Evolutionary conservation across 2,797 vertebrate species (phyloP), one percentile per base, ranked within the genome.

Genomic region (Pipistrellus kuhlii): DNA sequence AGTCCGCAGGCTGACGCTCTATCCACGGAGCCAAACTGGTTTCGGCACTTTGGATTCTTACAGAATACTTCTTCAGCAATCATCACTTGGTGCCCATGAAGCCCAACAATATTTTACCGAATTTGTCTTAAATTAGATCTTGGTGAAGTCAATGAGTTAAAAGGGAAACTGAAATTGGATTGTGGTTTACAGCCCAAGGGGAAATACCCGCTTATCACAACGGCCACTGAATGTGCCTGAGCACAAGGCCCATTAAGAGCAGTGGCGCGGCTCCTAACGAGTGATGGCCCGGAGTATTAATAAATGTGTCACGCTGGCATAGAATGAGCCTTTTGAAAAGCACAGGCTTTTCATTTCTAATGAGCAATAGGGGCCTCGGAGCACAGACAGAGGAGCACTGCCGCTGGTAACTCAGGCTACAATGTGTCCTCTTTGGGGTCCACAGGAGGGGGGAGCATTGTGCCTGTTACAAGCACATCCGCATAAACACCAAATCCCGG

Each of bases 141-240:
- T 2, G 5, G 89, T 92, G 96, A 94, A 88, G 95, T 64, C 87
- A 98, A 96, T 95, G 90, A 97, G 83, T 96, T 90, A 97, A 85
- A 80, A 86, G 85, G 97, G 96, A 97, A 97, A 98, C 7, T 87
- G 46, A 76, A 96, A 96, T 44, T 92, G 68, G 95, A n/a, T 76
- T 96, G 96, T 20, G 94, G 97, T 73, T 95, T 94, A 9, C 89
- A 72, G 30, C 15, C 0, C 30, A 38, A 91, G 3, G 96, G 86
- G 91, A 83, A 95, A 59, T 91, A 96, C 51, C 90, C 3, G 71
- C 96, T 95, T 87, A 97, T 92, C 90, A 90, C 17, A 96, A 82
- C 94, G 94, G 57, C 91, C 82, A 95, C 88, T 64, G 59, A 93
- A 88, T 82, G 68, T 38, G 81, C 95, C 95, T 89, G 90, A 90